Evolutionary conservation across 2,113 vertebrate species (phyloP).

Genomic region (Epinephelus cyanopodus): DNA sequence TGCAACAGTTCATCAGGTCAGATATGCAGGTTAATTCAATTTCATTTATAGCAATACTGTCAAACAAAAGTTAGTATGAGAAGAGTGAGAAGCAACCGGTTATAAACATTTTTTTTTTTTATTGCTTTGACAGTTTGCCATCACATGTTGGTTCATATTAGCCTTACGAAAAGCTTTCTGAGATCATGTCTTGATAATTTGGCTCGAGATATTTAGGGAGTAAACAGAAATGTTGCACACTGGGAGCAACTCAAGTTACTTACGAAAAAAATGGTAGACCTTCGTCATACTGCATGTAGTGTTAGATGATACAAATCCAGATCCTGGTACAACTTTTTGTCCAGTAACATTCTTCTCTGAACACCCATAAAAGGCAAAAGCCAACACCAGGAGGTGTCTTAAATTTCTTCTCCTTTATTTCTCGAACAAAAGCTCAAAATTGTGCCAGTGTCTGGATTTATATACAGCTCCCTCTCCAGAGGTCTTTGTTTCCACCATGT

Average conservation of each 20-base stretch:
- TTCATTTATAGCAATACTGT: conserved; percentile 39
- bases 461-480: not conserved
- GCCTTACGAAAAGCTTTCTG: not conserved
- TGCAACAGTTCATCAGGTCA: conserved; percentile 11
- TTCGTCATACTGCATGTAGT: not conserved
- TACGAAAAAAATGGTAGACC: not conserved
- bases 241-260: not conserved
- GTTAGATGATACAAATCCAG: not conserved
- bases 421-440: not conserved
- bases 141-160: not conserved
- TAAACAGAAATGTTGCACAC: not conserved
- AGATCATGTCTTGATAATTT: not conserved
- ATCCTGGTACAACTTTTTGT: conserved; percentile 1
- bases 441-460: not conserved
- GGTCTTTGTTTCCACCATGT: not conserved
- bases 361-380: not conserved
- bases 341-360: not conserved
- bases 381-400: not conserved
- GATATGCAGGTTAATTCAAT: conserved; percentile 17
- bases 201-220: not conserved
- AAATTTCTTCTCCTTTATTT: not conserved
- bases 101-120: not conserved
- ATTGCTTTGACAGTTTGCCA: not conserved
- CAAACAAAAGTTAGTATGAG: conserved; percentile 32
- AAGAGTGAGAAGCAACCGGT: not conserved